These are phyloP conservation scores for Spisula subtruncata DNA, from an alignment of 2,888 invertebrate species.

Conservation along the genomic window DNA sequence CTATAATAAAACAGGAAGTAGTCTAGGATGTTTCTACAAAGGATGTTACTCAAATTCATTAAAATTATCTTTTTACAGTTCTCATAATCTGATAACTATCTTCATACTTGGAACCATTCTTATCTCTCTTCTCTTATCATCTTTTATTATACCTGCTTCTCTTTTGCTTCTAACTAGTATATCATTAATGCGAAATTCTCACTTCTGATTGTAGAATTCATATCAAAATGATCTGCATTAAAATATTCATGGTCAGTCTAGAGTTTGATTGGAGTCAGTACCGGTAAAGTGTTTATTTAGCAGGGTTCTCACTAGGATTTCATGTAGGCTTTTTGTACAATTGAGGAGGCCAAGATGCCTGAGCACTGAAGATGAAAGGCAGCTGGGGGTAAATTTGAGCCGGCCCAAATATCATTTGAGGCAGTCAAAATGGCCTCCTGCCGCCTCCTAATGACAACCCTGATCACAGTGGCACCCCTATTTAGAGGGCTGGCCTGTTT, in stretches of 20 bases:
- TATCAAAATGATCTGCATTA: neutral
- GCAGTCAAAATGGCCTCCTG: too few relatives aligned
- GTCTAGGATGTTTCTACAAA: too few relatives aligned
- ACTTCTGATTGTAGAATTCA: neutral
- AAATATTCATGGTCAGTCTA: neutral
- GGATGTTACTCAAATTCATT: neutral
- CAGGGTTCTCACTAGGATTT: too few relatives aligned
- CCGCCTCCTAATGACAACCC: too few relatives aligned
- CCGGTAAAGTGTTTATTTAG: too few relatives aligned
- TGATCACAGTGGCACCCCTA: too few relatives aligned
- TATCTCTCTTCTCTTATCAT: neutral
- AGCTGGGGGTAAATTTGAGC: too few relatives aligned
- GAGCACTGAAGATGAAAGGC: too few relatives aligned
- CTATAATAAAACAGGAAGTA: neutral
- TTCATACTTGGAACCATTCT: slow-evolving; percentile 16
- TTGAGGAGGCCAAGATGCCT: too few relatives aligned
- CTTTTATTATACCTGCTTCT: neutral
- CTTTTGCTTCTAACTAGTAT: slow-evolving; percentile 1
- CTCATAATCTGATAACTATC: neutral
- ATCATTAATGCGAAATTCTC: slow-evolving; percentile 10
- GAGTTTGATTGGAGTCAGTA: neutral
- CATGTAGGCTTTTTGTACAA: too few relatives aligned
- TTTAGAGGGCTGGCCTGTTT: too few relatives aligned
- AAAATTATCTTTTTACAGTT: slow-evolving; percentile 19
- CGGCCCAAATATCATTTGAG: too few relatives aligned